phyloP scores from a whole-genome alignment of 2,797 vertebrate genomes.

The Antrozous pallidus region DNA sequence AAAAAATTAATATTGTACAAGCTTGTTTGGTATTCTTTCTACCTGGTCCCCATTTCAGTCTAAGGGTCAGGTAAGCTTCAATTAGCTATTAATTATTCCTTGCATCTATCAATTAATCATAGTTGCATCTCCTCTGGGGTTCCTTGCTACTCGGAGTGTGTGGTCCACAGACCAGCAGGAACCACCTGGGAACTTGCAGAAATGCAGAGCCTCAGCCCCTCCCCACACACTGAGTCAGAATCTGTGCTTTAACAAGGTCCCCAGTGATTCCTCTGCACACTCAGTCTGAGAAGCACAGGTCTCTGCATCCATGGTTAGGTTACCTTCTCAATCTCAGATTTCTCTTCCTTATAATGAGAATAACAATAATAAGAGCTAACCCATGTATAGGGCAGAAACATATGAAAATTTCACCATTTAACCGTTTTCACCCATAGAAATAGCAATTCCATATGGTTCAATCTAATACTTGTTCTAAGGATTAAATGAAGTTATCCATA shows the following conservation, averaged over 20 bases:
- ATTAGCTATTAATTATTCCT: background rate
- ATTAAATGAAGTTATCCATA: background rate
- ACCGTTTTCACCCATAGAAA: background rate
- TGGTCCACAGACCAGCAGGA: background rate
- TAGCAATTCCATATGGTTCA: background rate
- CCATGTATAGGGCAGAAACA: background rate
- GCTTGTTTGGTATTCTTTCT: background rate
- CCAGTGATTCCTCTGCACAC: background rate
- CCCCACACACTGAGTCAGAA: background rate
- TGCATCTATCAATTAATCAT: no score
- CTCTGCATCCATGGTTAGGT: background rate
- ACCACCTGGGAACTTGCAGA: background rate
- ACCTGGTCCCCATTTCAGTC: background rate
- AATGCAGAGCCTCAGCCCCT: background rate
- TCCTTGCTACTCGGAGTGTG: background rate
- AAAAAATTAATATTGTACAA: background rate
- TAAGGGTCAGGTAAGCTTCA: background rate
- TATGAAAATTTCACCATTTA: background rate
- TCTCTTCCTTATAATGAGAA: background rate
- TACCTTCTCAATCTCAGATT: background rate
- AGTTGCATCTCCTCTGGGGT: no score
- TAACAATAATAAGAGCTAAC: background rate
- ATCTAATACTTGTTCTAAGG: background rate
- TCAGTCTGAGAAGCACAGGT: background rate
- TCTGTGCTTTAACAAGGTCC: background rate